Evolutionary conservation across 2,888 invertebrate species (phyloP).

Genomic region (Lasioglossum oenotherae): DNA sequence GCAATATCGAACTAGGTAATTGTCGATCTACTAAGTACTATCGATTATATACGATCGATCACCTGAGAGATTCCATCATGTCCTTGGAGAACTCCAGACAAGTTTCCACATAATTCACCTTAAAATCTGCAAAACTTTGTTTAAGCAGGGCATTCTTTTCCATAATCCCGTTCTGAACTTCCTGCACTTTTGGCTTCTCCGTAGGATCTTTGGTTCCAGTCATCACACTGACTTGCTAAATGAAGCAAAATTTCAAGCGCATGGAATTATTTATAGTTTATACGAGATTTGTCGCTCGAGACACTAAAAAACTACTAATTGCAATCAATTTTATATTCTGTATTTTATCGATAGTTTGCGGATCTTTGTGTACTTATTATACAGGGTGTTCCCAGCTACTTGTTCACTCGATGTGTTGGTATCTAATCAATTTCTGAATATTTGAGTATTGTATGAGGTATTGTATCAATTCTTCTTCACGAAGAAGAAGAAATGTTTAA

Average conservation of each 20-base stretch:
- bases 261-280: constrained; percentile 4
- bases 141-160: constrained; percentile 78
- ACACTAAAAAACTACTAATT: neutral
- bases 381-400: no score
- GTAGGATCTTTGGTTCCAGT: constrained; percentile 65
- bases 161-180: constrained; percentile 64
- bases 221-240: constrained; percentile 75
- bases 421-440: no score
- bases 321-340: neutral
- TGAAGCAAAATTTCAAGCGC: constrained; percentile 10
- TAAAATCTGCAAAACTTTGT: constrained; percentile 83
- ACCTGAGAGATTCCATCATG: constrained; percentile 73
- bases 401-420: no score
- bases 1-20: neutral
- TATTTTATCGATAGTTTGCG: neutral
- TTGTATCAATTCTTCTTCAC: no score
- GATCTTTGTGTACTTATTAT: neutral
- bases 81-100: constrained; percentile 81
- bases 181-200: constrained; percentile 18
- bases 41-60: constrained; percentile 19
- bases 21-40: neutral
- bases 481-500: no score
- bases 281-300: neutral
- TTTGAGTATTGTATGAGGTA: no score
- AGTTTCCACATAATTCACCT: constrained; percentile 83